Conservation (phyloP, 2,113 vertebrate species). For the Ochotona princeps region DNA sequence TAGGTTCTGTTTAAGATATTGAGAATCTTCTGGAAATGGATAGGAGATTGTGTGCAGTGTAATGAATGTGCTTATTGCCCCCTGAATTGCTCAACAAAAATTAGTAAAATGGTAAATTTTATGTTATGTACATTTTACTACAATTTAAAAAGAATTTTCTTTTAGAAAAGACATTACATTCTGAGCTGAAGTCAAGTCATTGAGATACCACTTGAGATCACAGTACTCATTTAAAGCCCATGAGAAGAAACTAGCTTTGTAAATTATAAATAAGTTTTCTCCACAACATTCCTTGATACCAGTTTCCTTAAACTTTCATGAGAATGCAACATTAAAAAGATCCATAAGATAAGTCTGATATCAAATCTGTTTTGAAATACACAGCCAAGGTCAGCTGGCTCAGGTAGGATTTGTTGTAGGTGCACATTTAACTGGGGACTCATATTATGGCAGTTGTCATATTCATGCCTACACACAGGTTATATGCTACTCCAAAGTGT, state of each 20-base stretch:
- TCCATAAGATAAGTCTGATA: too few relatives aligned
- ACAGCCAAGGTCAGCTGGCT: neutral
- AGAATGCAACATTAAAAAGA: neutral
- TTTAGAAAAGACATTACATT: neutral
- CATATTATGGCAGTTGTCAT: neutral
- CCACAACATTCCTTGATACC: neutral
- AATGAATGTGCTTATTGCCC: neutral
- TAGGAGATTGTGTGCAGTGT: neutral
- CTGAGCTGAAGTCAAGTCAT: neutral
- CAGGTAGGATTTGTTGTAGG: neutral
- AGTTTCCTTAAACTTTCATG: neutral
- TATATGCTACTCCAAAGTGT: neutral
- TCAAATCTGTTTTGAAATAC: neutral
- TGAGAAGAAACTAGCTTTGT: neutral
- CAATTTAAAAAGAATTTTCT: neutral
- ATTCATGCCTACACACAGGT: neutral
- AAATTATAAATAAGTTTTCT: neutral
- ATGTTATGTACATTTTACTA: neutral
- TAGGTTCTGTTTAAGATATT: neutral
- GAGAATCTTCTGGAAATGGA: neutral
- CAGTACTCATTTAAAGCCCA: neutral
- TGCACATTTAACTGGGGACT: too few relatives aligned
- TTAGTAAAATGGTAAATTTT: neutral
- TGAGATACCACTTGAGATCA: neutral
- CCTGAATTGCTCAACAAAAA: neutral